Evolutionary conservation across 1,140 invertebrate species (phyloP).

Genomic region (Doryteuthis pealeii): DNA sequence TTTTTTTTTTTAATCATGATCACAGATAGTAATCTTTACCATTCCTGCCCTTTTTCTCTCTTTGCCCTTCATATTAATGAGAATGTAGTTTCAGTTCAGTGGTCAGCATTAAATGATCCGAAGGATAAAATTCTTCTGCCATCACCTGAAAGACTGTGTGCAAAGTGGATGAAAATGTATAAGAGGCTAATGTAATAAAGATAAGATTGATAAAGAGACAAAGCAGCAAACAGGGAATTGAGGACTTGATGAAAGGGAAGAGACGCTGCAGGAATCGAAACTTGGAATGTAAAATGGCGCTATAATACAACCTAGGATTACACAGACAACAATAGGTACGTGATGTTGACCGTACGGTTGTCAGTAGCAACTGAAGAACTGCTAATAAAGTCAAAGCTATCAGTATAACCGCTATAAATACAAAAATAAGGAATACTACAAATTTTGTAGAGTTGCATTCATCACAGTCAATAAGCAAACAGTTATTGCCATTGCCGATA

Average conservation of each 20-base stretch:
- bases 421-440: conserved; percentile 18
- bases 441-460: conserved; percentile 33
- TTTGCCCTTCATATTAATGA: too few relatives aligned
- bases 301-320: background rate
- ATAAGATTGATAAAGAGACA: background rate
- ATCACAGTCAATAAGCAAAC: conserved; percentile 40
- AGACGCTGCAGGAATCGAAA: background rate
- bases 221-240: background rate
- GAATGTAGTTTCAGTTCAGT: background rate
- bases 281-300: background rate
- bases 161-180: conserved; percentile 26
- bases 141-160: conserved; percentile 31
- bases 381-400: conserved; percentile 5
- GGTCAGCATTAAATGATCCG: conserved; percentile 37
- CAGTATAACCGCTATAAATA: conserved; percentile 23
- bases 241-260: background rate
- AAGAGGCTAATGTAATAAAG: background rate
- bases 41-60: too few relatives aligned
- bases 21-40: too few relatives aligned
- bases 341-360: background rate
- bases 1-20: too few relatives aligned
- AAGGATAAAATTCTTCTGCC: conserved; percentile 47
- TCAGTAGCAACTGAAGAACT: background rate
- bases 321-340: background rate
- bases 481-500: conserved; percentile 33